These are phyloP conservation scores for Halyomorpha halys DNA, from an alignment of 1,140 invertebrate species.

Conservation along the genomic window DNA sequence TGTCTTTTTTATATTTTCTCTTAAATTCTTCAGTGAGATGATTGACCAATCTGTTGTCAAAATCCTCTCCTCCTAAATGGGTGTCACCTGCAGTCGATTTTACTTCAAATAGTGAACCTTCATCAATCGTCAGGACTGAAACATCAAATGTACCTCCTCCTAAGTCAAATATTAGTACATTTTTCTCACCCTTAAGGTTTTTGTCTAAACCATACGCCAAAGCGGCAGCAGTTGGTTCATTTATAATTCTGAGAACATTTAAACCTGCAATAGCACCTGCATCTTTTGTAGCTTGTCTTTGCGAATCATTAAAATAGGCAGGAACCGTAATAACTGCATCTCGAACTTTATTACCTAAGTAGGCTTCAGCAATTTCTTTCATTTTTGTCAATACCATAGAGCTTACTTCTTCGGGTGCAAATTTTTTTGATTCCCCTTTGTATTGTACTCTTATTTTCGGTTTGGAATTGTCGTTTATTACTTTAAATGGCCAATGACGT, in stretches of 20 bases:
- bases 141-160: no score
- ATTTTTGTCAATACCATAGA: slow-evolving; percentile 76
- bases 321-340: slow-evolving; percentile 61
- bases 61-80: no score
- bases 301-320: slow-evolving; percentile 59
- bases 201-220: no score
- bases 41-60: no score
- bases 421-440: slow-evolving; percentile 43
- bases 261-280: slow-evolving; percentile 73
- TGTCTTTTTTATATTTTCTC: no score
- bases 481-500: slow-evolving; percentile 53
- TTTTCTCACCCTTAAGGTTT: no score
- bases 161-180: no score
- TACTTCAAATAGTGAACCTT: no score
- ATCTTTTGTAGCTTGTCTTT: slow-evolving; percentile 66
- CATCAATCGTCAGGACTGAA: no score
- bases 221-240: slow-evolving; percentile 40
- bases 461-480: slow-evolving; percentile 50
- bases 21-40: no score
- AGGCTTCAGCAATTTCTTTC: slow-evolving; percentile 55
- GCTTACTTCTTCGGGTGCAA: slow-evolving; percentile 66
- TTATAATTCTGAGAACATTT: slow-evolving; percentile 69
- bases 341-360: slow-evolving; percentile 43
- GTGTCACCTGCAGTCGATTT: no score
- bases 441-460: slow-evolving; percentile 49